A percentile compares a stretch with the other conserved stretches of the same genome.
Evolutionary conservation across 2,888 invertebrate genomes (phyloP).

Genomic region (Netelia melanura): DNA sequence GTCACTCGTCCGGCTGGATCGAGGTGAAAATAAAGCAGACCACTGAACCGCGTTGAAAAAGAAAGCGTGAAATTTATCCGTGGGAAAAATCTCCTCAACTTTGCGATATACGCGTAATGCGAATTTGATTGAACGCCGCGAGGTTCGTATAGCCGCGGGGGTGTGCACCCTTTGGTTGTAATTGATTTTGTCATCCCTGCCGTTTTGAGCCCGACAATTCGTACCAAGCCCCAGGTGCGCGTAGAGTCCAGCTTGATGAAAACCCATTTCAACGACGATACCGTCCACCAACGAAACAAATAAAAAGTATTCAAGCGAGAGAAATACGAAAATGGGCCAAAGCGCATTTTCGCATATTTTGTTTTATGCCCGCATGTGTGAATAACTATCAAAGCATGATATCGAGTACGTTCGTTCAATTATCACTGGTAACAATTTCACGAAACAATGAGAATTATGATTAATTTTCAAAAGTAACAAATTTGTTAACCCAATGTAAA

Average conservation of each 20-base stretch:
- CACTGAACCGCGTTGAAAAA: conserved; percentile 5
- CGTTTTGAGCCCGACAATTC: conserved; percentile 41
- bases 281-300: not conserved
- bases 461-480: no score
- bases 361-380: not conserved
- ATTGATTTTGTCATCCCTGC: conserved; percentile 54
- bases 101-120: conserved; percentile 40
- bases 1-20: not conserved
- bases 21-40: conserved; percentile 37
- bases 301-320: not conserved
- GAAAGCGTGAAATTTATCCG: conserved; percentile 14
- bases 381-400: not conserved
- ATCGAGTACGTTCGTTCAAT: no score
- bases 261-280: conserved; percentile 30
- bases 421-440: no score
- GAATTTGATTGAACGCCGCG: conserved; percentile 46
- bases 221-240: not conserved
- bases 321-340: conserved; percentile 11
- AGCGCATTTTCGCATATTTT: not conserved
- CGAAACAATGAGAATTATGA: no score
- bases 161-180: conserved; percentile 44
- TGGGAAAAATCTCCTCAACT: conserved; percentile 21
- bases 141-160: not conserved
- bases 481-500: no score
- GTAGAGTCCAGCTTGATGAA: conserved; percentile 18